A percentile compares a stretch with the other conserved stretches of the same genome.
Conservation (phyloP, 2,797 vertebrate species). For the Cyclopterus lumpus region DNA sequence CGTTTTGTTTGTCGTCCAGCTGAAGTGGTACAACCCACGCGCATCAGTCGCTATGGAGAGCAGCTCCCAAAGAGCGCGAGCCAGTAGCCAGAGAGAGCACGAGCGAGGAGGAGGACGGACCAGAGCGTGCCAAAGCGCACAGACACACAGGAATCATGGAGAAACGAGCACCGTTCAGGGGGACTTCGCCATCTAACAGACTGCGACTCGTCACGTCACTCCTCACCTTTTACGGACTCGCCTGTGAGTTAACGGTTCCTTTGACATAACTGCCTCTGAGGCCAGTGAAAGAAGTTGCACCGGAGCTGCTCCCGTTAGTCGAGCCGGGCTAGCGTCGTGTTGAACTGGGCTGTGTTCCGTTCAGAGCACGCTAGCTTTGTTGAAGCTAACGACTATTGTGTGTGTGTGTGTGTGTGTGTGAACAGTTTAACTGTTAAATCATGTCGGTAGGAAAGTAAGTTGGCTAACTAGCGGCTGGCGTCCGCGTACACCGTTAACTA, state of each 20-base stretch:
- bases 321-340: slow-evolving; percentile 6
- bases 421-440: neutral
- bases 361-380: slow-evolving; percentile 22
- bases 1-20: slow-evolving; percentile 42
- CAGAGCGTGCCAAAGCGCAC: slow-evolving; percentile 46
- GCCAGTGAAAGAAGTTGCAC: slow-evolving; percentile 49
- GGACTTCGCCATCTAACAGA: slow-evolving; percentile 56
- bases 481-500: slow-evolving; percentile 4
- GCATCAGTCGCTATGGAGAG: slow-evolving; percentile 73
- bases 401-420: too few relatives aligned
- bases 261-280: slow-evolving; percentile 18
- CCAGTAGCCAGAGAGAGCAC: slow-evolving; percentile 12
- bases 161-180: slow-evolving; percentile 55
- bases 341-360: neutral
- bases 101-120: slow-evolving; percentile 30
- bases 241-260: slow-evolving; percentile 75
- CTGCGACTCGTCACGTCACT: slow-evolving; percentile 65
- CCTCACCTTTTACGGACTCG: slow-evolving; percentile 69
- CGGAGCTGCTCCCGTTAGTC: slow-evolving; percentile 19
- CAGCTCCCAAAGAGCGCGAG: slow-evolving; percentile 56
- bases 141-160: slow-evolving; percentile 77
- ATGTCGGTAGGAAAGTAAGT: slow-evolving; percentile 14
- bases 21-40: slow-evolving; percentile 78
- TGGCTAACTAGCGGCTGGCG: slow-evolving; percentile 4
- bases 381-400: slow-evolving; percentile 31